phyloP scores from a whole-genome alignment of 1,140 invertebrate genomes.

The Octopus sinensis region DNA sequence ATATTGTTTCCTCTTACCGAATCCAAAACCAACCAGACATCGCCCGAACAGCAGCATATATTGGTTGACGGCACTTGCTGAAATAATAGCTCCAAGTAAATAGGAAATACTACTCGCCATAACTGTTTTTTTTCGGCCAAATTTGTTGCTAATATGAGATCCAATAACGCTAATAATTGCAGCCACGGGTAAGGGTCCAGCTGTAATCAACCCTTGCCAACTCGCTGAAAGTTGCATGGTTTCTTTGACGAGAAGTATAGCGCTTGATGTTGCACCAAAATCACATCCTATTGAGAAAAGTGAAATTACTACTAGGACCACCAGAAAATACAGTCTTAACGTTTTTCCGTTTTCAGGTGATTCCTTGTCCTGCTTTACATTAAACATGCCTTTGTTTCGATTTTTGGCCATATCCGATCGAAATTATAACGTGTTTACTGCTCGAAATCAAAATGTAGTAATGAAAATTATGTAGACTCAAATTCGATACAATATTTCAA shows the following conservation, averaged over 20 bases:
- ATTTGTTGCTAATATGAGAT: slow-evolving; percentile 34
- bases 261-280: slow-evolving; percentile 67
- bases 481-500: too few species aligned
- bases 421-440: too few species aligned
- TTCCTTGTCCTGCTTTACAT: too few species aligned
- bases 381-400: too few species aligned
- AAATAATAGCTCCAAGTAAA: background rate
- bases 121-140: slow-evolving; percentile 44
- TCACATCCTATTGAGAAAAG: slow-evolving; percentile 71
- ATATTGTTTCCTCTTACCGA: slow-evolving; percentile 37
- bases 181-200: slow-evolving; percentile 46
- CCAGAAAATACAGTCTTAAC: too few species aligned
- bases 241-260: slow-evolving; percentile 62
- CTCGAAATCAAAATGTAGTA: too few species aligned
- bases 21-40: slow-evolving; percentile 48
- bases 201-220: slow-evolving; percentile 44
- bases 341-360: too few species aligned
- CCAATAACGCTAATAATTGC: slow-evolving; percentile 47
- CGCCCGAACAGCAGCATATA: slow-evolving; percentile 44
- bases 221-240: slow-evolving; percentile 40
- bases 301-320: too few species aligned
- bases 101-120: slow-evolving; percentile 36
- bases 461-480: too few species aligned
- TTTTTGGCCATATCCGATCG: too few species aligned
- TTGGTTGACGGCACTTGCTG: slow-evolving; percentile 20